Evolutionary conservation across 1,140 invertebrate species (phyloP).

Genomic region (Danaus plexippus): DNA sequence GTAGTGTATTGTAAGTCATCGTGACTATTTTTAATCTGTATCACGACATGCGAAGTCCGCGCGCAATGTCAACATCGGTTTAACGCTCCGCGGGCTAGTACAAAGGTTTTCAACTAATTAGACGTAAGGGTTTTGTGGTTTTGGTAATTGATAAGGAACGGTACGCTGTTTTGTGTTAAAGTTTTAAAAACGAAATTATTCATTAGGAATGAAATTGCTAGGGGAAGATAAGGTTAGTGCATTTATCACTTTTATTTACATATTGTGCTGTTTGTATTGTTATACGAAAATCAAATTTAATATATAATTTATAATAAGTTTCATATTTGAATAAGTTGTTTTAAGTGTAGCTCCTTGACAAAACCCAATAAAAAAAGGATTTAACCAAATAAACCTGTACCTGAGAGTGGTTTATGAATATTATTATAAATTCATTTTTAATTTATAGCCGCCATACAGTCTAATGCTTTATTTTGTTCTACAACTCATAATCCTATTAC

Average conservation of each 20-base stretch:
- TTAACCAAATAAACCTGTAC: neutral
- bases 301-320: too few relatives aligned
- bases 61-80: constrained; percentile 27
- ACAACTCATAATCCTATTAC: constrained; percentile 28
- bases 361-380: neutral
- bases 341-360: too few relatives aligned
- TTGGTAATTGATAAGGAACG: constrained; percentile 1
- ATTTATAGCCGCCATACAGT: constrained; percentile 15
- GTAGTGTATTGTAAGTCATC: constrained; percentile 21
- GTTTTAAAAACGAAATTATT: neutral
- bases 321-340: too few relatives aligned
- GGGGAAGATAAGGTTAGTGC: too few relatives aligned
- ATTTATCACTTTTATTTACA: too few relatives aligned
- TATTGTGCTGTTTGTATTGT: too few relatives aligned
- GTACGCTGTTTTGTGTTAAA: neutral
- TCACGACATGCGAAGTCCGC: constrained; percentile 22
- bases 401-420: constrained; percentile 1
- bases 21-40: constrained; percentile 28
- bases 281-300: too few relatives aligned
- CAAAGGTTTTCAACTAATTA: constrained; percentile 31
- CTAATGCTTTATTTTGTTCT: constrained; percentile 21
- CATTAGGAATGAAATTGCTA: too few relatives aligned
- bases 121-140: constrained; percentile 15
- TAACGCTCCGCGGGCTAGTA: constrained; percentile 22
- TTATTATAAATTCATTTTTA: constrained; percentile 12